phyloP scores from a whole-genome alignment of 1,140 invertebrate genomes.

The Riptortus pedestris region DNA sequence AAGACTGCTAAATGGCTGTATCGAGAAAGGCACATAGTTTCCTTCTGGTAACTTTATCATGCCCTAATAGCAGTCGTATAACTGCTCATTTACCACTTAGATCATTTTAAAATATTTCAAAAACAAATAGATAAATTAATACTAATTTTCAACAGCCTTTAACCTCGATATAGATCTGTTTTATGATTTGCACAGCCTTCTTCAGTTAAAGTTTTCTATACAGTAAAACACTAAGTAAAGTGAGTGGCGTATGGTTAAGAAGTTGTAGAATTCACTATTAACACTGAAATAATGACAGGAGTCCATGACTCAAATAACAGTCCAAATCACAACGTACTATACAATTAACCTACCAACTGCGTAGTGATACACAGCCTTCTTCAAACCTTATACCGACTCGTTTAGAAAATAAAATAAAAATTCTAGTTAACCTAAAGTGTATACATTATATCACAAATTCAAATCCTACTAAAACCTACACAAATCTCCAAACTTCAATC shows the following conservation, averaged over 20 bases:
- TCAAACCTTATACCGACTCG: no score
- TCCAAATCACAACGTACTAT: not conserved
- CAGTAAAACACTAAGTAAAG: not conserved
- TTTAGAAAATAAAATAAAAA: no score
- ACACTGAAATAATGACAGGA: not conserved
- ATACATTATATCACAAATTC: not conserved
- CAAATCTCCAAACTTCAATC: no score
- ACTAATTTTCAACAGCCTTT: slow-evolving; percentile 7
- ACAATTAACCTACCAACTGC: not conserved
- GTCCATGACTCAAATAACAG: not conserved
- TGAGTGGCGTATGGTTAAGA: slow-evolving; percentile 16
- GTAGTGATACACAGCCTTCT: not conserved
- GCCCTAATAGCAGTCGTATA: slow-evolving; percentile 1
- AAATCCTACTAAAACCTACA: no score
- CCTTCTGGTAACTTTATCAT: slow-evolving; percentile 15
- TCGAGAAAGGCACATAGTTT: slow-evolving; percentile 12
- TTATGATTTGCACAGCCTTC: slow-evolving; percentile 10
- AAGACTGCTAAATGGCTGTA: slow-evolving; percentile 12
- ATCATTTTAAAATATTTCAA: not conserved
- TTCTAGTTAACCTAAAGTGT: not conserved
- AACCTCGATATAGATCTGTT: slow-evolving; percentile 13
- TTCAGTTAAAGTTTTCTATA: slow-evolving; percentile 11
- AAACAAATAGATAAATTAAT: slow-evolving; percentile 1
- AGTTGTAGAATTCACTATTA: slow-evolving; percentile 6
- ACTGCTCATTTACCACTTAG: not conserved